Evolutionary conservation across 2,797 vertebrate genomes (phyloP).

Genomic region (Remorina albescens): DNA sequence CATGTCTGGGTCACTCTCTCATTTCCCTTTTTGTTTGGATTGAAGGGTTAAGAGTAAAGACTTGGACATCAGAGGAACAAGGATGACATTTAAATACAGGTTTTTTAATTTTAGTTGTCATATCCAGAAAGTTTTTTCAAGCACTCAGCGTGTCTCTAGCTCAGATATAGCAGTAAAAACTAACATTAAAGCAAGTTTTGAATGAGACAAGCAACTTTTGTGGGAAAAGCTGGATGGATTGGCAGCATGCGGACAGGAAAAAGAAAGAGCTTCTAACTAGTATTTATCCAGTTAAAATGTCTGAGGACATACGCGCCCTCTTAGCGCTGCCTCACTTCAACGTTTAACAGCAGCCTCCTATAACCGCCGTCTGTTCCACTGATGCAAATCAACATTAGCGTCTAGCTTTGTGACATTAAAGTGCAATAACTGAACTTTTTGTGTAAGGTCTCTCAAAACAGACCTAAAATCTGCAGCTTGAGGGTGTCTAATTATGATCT

Average conservation of each 20-base stretch:
- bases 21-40: conserved; percentile 1
- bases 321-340: conserved; percentile 4
- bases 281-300: conserved; percentile 47
- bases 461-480: background rate
- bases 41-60: conserved; percentile 5
- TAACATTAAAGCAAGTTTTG: conserved; percentile 5
- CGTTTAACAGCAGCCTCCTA: conserved; percentile 5
- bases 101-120: background rate
- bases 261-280: conserved; percentile 19
- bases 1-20: background rate
- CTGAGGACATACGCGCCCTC: conserved; percentile 14
- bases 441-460: background rate
- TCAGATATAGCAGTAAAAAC: no score
- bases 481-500: background rate
- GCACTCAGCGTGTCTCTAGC: background rate
- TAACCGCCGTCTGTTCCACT: background rate
- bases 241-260: conserved; percentile 29
- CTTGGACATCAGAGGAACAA: background rate
- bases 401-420: background rate
- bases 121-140: background rate
- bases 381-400: background rate
- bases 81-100: background rate
- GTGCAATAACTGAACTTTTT: background rate
- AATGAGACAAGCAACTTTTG: background rate
- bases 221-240: conserved; percentile 18